These are phyloP conservation scores for Archips crataeganus DNA, from an alignment of 2,888 invertebrate species.

Conservation along the genomic window DNA sequence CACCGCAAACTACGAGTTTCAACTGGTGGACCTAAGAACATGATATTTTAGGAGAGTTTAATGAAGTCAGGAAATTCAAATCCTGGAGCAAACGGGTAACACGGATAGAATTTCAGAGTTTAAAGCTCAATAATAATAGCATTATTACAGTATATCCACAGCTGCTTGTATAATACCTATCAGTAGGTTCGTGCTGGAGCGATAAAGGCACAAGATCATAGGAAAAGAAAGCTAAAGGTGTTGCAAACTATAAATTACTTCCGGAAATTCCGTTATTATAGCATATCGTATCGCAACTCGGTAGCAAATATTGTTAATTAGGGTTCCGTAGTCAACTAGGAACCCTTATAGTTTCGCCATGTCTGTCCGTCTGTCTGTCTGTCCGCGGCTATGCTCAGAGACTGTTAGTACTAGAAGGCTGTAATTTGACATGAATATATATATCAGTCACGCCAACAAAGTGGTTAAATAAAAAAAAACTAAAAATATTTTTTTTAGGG, in stretches of 20 bases:
- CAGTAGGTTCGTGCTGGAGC: slow-evolving; percentile 14
- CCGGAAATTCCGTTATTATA: slow-evolving; percentile 71
- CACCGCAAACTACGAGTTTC: slow-evolving; percentile 12
- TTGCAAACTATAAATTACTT: slow-evolving; percentile 80
- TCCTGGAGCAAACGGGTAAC: slow-evolving; percentile 30
- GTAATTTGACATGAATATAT: too few species aligned
- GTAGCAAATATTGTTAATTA: slow-evolving; percentile 82
- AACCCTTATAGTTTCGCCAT: too few species aligned
- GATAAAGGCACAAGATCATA: slow-evolving; percentile 37
- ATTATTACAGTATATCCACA: slow-evolving; percentile 8
- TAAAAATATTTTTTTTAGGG: too few species aligned
- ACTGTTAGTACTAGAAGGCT: too few species aligned
- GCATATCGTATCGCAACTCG: slow-evolving; percentile 69
- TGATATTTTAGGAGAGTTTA: slow-evolving; percentile 36
- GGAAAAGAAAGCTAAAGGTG: slow-evolving; percentile 62
- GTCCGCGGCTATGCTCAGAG: too few species aligned
- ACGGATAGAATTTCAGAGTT: slow-evolving; percentile 18
- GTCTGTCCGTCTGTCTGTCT: too few species aligned
- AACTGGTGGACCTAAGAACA: slow-evolving; percentile 22
- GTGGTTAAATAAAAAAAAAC: too few species aligned
- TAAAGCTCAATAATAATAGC: slow-evolving; percentile 28
- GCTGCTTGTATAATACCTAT: slow-evolving; percentile 21
- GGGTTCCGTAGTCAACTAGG: too few species aligned
- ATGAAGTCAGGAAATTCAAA: slow-evolving; percentile 36
- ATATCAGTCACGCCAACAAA: too few species aligned